Conservation (phyloP, 2,797 vertebrate genomes). For the Phaenicophaeus curvirostris region DNA sequence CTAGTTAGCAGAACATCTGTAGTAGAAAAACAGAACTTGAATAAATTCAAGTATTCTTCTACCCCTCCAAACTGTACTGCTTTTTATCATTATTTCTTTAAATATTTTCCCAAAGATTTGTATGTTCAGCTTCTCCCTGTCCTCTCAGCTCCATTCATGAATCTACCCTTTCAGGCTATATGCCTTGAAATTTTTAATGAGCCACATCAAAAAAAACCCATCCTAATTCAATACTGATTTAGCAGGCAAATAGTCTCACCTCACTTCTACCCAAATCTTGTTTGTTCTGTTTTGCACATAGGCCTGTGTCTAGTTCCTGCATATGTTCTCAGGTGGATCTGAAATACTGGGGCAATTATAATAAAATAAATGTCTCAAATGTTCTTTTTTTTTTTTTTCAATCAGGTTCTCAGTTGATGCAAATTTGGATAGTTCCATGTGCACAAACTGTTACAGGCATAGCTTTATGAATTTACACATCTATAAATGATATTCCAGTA, state of each 20-base stretch:
- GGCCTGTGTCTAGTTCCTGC: not conserved
- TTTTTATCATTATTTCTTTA: conserved; percentile 45
- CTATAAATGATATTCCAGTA: conserved; percentile 62
- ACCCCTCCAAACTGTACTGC: not conserved
- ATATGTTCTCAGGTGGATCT: not conserved
- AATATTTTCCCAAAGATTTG: conserved; percentile 33
- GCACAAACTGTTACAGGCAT: conserved; percentile 42
- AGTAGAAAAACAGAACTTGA: conserved; percentile 53
- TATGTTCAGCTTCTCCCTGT: not conserved
- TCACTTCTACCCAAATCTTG: not conserved
- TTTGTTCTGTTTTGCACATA: not conserved
- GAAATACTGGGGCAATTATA: not conserved
- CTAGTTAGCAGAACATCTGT: conserved; percentile 56
- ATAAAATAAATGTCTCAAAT: not conserved
- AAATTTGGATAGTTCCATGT: conserved; percentile 14
- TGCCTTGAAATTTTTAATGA: not conserved
- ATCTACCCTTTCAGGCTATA: not conserved
- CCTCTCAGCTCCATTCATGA: not conserved
- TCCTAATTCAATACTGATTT: not conserved
- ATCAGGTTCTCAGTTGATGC: not conserved
- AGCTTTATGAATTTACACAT: conserved; percentile 47
- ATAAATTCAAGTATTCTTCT: conserved; percentile 24
- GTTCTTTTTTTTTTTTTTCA: not conserved
- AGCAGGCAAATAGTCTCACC: not conserved
- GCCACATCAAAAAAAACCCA: not conserved